Conservation (phyloP, 2,797 vertebrate species). For the Hippopotamyrus pictus region DNA sequence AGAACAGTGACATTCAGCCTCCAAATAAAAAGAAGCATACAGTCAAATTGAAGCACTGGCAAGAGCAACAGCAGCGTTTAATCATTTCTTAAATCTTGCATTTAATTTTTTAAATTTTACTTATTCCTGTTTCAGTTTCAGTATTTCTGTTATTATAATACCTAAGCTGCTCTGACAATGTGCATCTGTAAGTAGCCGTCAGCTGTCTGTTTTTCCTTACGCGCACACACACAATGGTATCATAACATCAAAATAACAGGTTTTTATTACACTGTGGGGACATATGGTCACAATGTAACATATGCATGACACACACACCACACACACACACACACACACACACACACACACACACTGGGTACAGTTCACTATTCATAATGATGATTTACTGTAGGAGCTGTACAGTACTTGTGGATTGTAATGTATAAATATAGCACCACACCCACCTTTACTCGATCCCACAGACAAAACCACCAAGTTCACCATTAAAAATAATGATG, state of each 20-base stretch:
- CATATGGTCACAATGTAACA: not conserved
- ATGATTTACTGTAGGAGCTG: not conserved
- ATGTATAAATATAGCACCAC: not conserved
- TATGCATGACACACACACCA: not conserved
- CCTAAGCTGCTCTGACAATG: not conserved
- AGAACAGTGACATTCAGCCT: not conserved
- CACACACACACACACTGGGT: not conserved
- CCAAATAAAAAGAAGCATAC: not conserved
- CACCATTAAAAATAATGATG: not conserved
- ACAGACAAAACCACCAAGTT: not conserved
- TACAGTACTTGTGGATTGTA: not conserved
- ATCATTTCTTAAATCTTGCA: not conserved
- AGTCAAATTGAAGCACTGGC: not conserved
- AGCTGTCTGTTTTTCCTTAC: not conserved
- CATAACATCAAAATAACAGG: not conserved
- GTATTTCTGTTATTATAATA: too few relatives aligned
- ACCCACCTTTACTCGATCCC: not conserved
- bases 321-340: not conserved
- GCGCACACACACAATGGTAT: not conserved
- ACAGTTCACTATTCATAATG: not conserved
- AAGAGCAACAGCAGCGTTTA: not conserved
- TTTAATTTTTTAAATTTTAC: not conserved
- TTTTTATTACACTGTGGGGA: not conserved
- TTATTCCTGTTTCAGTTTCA: not conserved
- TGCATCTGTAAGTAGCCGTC: not conserved